Evolutionary conservation across 35 echinoderm and acorn worm species (phyloP).

Genomic region (Heliocidaris tuberculata): DNA sequence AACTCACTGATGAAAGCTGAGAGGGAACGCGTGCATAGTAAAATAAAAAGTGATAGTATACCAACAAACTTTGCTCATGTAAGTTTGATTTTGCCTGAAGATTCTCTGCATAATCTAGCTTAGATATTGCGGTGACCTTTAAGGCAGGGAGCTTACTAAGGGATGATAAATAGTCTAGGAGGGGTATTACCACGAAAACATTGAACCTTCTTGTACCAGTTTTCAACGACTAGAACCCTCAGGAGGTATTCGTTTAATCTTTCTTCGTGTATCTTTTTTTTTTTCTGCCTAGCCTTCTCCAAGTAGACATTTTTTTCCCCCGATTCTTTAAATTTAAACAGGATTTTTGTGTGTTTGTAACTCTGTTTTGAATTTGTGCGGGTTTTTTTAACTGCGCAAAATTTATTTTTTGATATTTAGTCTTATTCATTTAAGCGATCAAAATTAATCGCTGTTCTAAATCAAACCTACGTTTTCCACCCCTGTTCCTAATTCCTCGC

Average conservation of each 20-base stretch:
- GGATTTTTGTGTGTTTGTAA: no score
- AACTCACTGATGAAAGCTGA: no score
- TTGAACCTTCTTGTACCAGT: not conserved
- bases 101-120: not conserved
- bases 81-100: not conserved
- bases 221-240: not conserved
- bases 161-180: not conserved
- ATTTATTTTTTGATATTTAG: no score
- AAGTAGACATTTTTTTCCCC: no score
- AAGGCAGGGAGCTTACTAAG: not conserved
- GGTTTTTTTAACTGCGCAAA: no score
- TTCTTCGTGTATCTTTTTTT: not conserved
- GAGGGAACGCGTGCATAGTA: no score
- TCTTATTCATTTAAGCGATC: not conserved
- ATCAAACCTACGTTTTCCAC: not conserved
- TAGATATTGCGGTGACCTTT: not conserved
- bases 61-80: no score
- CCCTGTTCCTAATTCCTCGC: not conserved
- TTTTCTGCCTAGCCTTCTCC: not conserved
- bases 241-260: not conserved
- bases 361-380: no score
- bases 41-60: no score
- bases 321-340: no score
- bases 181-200: not conserved
- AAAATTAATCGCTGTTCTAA: not conserved